These are phyloP conservation scores for Bovichtus diacanthus DNA, from an alignment of 2,797 vertebrate genomes.

Conservation along the genomic window DNA sequence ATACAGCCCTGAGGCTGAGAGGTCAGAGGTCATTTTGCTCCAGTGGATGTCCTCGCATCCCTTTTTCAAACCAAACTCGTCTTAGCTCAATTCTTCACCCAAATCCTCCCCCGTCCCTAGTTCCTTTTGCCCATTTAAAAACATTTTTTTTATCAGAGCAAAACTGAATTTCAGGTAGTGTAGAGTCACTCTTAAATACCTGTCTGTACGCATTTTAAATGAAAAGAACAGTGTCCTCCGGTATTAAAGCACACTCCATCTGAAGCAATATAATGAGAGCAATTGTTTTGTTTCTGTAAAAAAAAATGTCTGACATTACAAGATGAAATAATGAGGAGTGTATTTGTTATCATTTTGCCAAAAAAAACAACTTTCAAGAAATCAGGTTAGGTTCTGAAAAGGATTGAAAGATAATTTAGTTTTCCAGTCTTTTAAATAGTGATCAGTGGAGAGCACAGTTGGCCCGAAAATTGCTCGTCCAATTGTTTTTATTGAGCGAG, in stretches of 20 bases:
- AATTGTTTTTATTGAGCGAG: background rate
- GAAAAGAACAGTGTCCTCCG: background rate
- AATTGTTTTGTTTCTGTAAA: background rate
- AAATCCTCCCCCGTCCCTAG: background rate
- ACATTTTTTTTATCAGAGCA: background rate
- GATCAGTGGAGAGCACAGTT: background rate
- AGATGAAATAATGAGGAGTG: background rate
- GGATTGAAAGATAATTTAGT: background rate
- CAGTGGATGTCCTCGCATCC: conserved; percentile 22
- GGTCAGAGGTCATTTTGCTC: conserved; percentile 55
- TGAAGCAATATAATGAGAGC: background rate
- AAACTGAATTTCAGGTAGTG: background rate
- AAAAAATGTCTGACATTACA: background rate
- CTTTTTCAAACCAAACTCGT: conserved; percentile 22
- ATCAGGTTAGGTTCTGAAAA: background rate
- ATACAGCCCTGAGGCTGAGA: conserved; percentile 23
- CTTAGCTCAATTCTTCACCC: background rate
- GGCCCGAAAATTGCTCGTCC: background rate
- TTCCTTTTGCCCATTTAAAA: background rate
- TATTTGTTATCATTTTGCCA: background rate
- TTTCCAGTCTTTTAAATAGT: background rate
- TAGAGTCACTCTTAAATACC: background rate
- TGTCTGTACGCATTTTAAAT: background rate
- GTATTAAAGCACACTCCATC: background rate
- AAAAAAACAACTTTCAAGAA: background rate